Conservation (phyloP, 2,888 invertebrate species). For the Eledone cirrhosa region DNA sequence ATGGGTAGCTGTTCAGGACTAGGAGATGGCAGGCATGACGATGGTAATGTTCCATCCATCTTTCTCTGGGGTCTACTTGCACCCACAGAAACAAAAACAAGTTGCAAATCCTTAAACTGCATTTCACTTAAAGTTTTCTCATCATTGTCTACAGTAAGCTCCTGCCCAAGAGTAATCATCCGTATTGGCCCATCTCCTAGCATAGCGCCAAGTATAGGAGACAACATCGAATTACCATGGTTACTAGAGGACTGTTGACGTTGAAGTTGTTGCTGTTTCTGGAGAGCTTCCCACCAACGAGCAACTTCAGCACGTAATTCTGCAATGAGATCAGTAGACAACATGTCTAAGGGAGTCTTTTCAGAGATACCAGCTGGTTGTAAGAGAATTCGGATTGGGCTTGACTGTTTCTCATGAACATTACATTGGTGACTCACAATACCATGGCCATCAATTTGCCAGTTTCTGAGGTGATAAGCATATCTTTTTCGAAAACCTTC, state of each 20-base stretch:
- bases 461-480: conserved; percentile 73
- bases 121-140: conserved; percentile 89
- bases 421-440: conserved; percentile 81
- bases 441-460: conserved; percentile 85
- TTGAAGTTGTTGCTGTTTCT: conserved; percentile 59
- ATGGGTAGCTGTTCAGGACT: conserved; percentile 83
- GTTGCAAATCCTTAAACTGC: conserved; percentile 90
- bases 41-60: conserved; percentile 80
- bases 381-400: conserved; percentile 79
- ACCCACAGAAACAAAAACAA: conserved; percentile 91
- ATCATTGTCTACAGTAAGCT: conserved; percentile 89
- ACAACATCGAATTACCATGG: conserved; percentile 55
- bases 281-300: conserved; percentile 85
- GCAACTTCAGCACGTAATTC: conserved; percentile 93
- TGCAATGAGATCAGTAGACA: conserved; percentile 87
- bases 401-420: conserved; percentile 69
- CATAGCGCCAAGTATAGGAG: conserved; percentile 75
- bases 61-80: conserved; percentile 74
- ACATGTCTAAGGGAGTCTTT: conserved; percentile 82
- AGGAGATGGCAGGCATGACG: conserved; percentile 86
- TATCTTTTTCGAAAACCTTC: conserved; percentile 80
- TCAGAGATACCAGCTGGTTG: conserved; percentile 90
- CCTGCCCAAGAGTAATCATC: conserved; percentile 90
- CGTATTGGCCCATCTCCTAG: conserved; percentile 85
- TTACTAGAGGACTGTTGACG: conserved; percentile 47